phyloP scores from a whole-genome alignment of 2,113 vertebrate species.

The Callocephalon fimbriatum region DNA sequence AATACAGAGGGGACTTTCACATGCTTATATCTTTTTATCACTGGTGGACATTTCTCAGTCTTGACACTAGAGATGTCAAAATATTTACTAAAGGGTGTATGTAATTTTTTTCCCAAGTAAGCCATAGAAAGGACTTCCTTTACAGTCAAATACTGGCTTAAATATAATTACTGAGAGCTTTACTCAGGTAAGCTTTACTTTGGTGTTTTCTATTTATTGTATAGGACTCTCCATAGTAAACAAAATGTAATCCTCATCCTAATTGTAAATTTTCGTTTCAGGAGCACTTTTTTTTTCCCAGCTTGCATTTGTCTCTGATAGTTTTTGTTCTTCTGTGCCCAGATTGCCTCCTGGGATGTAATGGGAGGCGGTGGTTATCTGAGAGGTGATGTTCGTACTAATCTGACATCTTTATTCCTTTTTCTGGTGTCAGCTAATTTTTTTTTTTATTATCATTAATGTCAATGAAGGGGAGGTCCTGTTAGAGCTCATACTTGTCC shows the following conservation, averaged over 20 bases:
- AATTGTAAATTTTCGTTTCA: neutral
- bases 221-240: neutral
- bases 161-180: neutral
- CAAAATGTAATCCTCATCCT: neutral
- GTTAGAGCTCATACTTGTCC: neutral
- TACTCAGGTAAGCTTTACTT: neutral
- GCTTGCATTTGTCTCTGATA: neutral
- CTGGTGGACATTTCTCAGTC: neutral
- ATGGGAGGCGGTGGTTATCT: neutral
- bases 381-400: neutral
- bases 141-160: neutral
- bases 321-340: neutral
- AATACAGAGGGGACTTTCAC: neutral
- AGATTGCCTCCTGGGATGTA: neutral
- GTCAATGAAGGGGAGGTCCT: neutral
- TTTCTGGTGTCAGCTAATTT: neutral
- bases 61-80: constrained; percentile 20
- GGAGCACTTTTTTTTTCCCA: neutral
- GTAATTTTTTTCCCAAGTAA: neutral
- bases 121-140: neutral
- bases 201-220: neutral
- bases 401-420: neutral
- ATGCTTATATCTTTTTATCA: neutral
- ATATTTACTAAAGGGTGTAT: neutral
- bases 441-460: neutral